phyloP scores from a whole-genome alignment of 2,113 vertebrate species.

The Gavialis gangeticus region DNA sequence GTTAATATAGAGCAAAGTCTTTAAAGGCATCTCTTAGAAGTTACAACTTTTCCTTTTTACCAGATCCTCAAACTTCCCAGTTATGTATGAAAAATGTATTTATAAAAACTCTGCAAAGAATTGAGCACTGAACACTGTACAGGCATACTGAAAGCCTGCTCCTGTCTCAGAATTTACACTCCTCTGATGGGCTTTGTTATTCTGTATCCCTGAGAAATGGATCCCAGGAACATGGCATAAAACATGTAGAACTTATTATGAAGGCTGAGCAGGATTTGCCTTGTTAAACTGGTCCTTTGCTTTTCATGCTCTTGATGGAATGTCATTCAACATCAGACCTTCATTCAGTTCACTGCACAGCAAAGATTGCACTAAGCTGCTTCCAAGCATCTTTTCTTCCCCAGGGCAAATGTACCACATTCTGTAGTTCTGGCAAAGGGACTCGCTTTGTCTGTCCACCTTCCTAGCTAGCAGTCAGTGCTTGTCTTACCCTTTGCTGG shows the following conservation, averaged over 20 bases:
- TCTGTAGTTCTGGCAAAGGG: slow-evolving; percentile 43
- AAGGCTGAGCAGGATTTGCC: background rate
- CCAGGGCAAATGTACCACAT: slow-evolving; percentile 40
- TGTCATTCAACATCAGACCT: slow-evolving; percentile 55
- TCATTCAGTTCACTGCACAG: slow-evolving; percentile 51
- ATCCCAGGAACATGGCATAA: background rate
- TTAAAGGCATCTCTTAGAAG: background rate
- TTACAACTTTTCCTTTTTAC: background rate
- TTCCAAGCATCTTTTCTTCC: slow-evolving; percentile 55
- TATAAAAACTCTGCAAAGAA: background rate
- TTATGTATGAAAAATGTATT: background rate
- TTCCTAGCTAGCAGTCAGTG: slow-evolving; percentile 20
- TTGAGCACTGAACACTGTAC: background rate
- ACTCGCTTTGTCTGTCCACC: background rate
- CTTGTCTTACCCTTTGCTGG: slow-evolving; percentile 47
- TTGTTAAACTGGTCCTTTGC: background rate
- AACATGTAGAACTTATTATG: background rate
- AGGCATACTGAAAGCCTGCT: background rate
- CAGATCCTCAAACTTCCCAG: background rate
- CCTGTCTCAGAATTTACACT: background rate
- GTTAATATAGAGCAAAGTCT: background rate
- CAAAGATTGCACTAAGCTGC: slow-evolving; percentile 16
- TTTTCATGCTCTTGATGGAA: slow-evolving; percentile 16
- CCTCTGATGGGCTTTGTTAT: background rate
- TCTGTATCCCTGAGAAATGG: background rate